These are phyloP conservation scores for Callosobruchus maculatus DNA, from an alignment of 2,888 invertebrate species.

Conservation along the genomic window DNA sequence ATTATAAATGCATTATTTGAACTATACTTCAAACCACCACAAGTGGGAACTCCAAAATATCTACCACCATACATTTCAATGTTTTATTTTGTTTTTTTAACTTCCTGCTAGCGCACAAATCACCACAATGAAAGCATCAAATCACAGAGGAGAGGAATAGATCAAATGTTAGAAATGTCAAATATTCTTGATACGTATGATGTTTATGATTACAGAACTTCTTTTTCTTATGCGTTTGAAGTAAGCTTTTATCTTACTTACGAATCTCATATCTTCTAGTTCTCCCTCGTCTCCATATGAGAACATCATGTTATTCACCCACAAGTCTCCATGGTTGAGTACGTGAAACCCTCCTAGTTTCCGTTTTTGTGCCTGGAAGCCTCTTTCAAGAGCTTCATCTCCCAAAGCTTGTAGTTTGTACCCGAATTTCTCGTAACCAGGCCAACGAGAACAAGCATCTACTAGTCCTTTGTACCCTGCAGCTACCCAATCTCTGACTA, in stretches of 20 bases:
- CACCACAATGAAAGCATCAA: too few species aligned
- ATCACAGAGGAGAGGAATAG: too few species aligned
- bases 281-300: slow-evolving; percentile 44
- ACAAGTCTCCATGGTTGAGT: slow-evolving; percentile 54
- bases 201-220: too few species aligned
- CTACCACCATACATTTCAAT: too few species aligned
- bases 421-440: slow-evolving; percentile 45
- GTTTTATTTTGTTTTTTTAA: too few species aligned
- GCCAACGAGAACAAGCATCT: slow-evolving; percentile 37
- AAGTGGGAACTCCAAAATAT: too few species aligned
- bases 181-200: too few species aligned
- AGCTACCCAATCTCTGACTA: slow-evolving; percentile 30
- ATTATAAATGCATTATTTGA: too few species aligned
- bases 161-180: too few species aligned
- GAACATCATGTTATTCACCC: slow-evolving; percentile 55
- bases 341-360: slow-evolving; percentile 45
- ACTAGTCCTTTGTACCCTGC: slow-evolving; percentile 36
- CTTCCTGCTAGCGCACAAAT: too few species aligned
- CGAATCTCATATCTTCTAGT: slow-evolving; percentile 41
- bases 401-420: slow-evolving; percentile 44
- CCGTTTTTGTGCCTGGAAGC: slow-evolving; percentile 27
- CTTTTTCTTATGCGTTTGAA: too few species aligned
- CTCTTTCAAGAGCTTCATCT: slow-evolving; percentile 29
- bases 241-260: slow-evolving; percentile 31
- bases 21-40: too few species aligned